phyloP scores from a whole-genome alignment of 53 echinoderm and acorn worm genomes.

The Paracentrotus lividus region DNA sequence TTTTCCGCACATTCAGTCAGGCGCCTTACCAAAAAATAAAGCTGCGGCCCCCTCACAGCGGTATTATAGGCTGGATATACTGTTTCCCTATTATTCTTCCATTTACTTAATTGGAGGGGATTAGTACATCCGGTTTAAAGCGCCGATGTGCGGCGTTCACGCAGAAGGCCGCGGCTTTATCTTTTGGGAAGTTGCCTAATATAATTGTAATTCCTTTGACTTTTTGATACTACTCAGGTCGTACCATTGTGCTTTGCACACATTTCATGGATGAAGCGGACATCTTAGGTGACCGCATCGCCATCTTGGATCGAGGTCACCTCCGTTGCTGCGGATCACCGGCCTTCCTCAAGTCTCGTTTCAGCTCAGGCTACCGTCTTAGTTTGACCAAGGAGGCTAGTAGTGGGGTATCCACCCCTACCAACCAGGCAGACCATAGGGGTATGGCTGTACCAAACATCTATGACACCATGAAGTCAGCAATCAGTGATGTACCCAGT shows the following conservation, averaged over 20 bases:
- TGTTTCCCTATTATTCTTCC: too few species aligned
- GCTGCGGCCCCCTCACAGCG: too few species aligned
- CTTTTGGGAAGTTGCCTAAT: too few species aligned
- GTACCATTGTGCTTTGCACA: conserved; percentile 95
- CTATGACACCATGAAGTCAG: conserved; percentile 48
- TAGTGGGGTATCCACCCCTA: conserved; percentile 52
- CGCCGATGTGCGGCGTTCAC: too few species aligned
- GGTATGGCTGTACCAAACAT: conserved; percentile 27
- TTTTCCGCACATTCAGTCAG: too few species aligned
- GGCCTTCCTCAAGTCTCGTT: conserved; percentile 85
- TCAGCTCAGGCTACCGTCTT: conserved; percentile 83
- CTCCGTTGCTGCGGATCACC: conserved; percentile 95
- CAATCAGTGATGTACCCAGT: conserved; percentile 1
- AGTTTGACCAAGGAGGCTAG: conserved; percentile 80
- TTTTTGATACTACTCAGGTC: conserved; percentile 68
- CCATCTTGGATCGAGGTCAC: conserved; percentile 88
- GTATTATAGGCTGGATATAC: too few species aligned
- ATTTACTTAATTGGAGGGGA: too few species aligned
- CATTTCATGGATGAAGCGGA: conserved; percentile 99
- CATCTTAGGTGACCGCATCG: conserved; percentile 93
- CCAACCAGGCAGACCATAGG: neutral
- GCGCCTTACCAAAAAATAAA: too few species aligned
- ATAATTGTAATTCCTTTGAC: neutral
- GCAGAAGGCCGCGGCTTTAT: too few species aligned
- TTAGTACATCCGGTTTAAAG: too few species aligned